These are phyloP conservation scores for Spongilla lacustris DNA, from an alignment of 37 sponge, comb jelly and placozoan species.

Conservation along the genomic window DNA sequence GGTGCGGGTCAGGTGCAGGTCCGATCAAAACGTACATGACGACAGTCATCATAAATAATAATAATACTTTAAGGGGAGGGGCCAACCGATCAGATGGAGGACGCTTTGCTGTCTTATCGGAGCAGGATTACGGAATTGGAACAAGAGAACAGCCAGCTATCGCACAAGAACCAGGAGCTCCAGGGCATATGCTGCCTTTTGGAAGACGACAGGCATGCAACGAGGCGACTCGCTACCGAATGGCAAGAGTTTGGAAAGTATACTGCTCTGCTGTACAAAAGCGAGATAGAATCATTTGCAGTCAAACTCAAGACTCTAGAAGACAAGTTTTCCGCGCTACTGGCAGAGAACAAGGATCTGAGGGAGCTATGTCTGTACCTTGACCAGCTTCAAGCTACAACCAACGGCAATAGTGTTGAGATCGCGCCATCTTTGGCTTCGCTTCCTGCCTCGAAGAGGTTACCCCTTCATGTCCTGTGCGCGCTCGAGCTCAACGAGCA, in stretches of 20 bases:
- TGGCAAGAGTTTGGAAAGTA: conserved; percentile 65
- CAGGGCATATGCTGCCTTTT: conserved; percentile 26
- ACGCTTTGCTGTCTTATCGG: background rate
- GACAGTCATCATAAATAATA: too few relatives aligned
- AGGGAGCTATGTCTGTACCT: conserved; percentile 57
- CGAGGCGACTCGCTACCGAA: conserved; percentile 18
- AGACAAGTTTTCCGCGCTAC: conserved; percentile 28
- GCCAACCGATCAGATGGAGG: background rate
- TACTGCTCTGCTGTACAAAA: conserved; percentile 42
- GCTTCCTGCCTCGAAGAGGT: background rate
- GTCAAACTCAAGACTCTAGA: conserved; percentile 24
- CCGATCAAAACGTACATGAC: too few relatives aligned
- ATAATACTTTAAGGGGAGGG: background rate
- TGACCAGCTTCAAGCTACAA: conserved; percentile 10
- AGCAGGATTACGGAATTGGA: background rate
- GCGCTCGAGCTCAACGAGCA: conserved; percentile 21
- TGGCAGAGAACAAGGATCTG: conserved; percentile 48
- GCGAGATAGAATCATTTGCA: conserved; percentile 34
- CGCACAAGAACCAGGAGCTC: conserved; percentile 18
- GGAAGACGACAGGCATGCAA: conserved; percentile 27
- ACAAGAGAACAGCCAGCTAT: background rate
- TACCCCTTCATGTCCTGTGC: conserved; percentile 7
- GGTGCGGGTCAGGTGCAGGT: too few relatives aligned
- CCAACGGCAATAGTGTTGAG: background rate
- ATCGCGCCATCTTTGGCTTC: background rate